phyloP scores from a whole-genome alignment of 1,140 invertebrate species.

The Micrasema longulum region DNA sequence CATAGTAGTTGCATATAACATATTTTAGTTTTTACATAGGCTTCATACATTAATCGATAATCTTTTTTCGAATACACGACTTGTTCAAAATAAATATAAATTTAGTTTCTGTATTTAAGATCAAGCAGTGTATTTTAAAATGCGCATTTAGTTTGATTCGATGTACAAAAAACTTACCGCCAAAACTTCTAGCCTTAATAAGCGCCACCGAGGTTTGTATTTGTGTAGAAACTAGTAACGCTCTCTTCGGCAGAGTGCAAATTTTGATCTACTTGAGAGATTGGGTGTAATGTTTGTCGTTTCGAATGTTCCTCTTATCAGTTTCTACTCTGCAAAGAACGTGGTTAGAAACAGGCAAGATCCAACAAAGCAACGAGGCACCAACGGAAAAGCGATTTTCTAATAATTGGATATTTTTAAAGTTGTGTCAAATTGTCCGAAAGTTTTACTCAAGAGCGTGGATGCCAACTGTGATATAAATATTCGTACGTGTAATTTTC shows the following conservation, averaged over 20 bases:
- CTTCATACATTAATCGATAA: too few relatives aligned
- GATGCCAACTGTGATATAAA: too few relatives aligned
- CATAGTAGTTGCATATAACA: too few relatives aligned
- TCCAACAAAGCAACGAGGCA: background rate
- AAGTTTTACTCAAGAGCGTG: too few relatives aligned
- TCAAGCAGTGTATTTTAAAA: background rate
- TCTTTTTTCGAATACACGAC: too few relatives aligned
- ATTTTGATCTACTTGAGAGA: background rate
- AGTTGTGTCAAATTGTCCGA: too few relatives aligned
- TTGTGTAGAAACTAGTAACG: background rate
- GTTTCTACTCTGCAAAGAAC: background rate
- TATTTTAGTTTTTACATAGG: too few relatives aligned
- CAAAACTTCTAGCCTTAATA: background rate
- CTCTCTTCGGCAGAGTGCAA: background rate
- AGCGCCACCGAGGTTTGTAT: slow-evolving; percentile 1
- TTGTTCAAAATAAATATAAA: too few relatives aligned
- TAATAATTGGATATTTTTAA: background rate
- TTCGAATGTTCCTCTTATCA: slow-evolving; percentile 25
- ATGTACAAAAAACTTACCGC: background rate
- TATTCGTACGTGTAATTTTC: background rate
- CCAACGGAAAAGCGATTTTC: background rate
- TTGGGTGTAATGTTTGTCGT: slow-evolving; percentile 3
- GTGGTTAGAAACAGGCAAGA: background rate
- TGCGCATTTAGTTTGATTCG: too few relatives aligned
- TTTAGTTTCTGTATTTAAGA: background rate